phyloP scores from a whole-genome alignment of 2,113 vertebrate genomes.

The Chloropsis cyanopogon region DNA sequence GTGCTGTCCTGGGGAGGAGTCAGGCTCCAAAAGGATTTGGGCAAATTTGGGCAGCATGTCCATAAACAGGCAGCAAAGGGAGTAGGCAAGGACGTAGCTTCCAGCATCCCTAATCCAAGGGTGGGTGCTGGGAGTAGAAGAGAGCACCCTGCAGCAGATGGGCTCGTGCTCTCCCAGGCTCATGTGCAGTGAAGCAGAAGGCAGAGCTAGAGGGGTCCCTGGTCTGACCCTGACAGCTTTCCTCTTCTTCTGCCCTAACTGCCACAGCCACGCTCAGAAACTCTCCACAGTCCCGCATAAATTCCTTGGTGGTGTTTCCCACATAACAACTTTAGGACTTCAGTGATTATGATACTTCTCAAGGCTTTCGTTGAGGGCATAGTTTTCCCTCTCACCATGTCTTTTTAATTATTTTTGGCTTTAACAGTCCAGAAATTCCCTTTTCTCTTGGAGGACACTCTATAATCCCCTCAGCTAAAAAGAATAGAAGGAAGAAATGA shows the following conservation, averaged over 20 bases:
- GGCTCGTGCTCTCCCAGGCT: not conserved
- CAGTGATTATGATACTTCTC: not conserved
- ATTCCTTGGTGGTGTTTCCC: not conserved
- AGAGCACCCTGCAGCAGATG: not conserved
- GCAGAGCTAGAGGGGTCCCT: not conserved
- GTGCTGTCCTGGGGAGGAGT: not conserved
- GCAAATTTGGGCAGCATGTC: not conserved
- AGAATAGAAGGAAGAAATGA: not conserved
- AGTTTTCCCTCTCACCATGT: not conserved
- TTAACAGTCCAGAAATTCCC: not conserved
- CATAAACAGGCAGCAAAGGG: not conserved
- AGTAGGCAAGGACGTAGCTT: not conserved
- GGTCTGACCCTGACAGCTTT: not conserved
- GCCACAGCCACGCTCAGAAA: not conserved
- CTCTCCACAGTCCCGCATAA: not conserved
- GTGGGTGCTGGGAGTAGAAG: not conserved
- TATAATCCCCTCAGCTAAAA: not conserved
- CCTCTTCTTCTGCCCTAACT: not conserved
- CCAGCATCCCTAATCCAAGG: not conserved
- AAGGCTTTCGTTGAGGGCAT: not conserved
- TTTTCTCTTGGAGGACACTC: not conserved
- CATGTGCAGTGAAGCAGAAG: not conserved
- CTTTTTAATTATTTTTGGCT: not conserved
- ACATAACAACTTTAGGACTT: not conserved
- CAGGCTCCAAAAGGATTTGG: not conserved